A percentile compares a stretch with the other conserved stretches of the same genome.
Conservation (phyloP, 2,113 vertebrate species). For the Rana temporaria region DNA sequence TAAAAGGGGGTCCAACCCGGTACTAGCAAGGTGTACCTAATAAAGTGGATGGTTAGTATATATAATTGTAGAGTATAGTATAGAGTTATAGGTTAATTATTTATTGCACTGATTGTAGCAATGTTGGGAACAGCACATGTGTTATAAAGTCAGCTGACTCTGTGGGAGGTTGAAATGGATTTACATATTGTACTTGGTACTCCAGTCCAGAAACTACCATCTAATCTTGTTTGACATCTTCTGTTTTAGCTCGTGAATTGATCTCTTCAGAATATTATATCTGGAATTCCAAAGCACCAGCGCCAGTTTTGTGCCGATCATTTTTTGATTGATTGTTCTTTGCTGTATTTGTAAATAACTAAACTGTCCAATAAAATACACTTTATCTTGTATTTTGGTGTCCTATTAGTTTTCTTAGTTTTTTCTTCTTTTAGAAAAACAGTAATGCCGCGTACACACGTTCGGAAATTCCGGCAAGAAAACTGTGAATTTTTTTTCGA, state of each 20-base stretch:
- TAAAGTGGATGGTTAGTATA: no score
- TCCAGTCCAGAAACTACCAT: not conserved
- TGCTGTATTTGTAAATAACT: not conserved
- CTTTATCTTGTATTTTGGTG: not conserved
- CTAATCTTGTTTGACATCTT: conserved; percentile 43
- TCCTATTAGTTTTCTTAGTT: not conserved
- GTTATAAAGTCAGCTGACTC: no score
- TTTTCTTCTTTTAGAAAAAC: not conserved
- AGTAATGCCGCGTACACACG: no score
- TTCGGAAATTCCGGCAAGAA: no score
- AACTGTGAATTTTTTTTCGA: no score
- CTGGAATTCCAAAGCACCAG: conserved; percentile 92
- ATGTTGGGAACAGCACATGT: no score
- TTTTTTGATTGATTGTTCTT: conserved; percentile 62
- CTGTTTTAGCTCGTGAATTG: conserved; percentile 82
- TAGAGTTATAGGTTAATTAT: no score
- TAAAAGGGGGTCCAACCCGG: no score
- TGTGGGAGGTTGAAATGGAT: not conserved
- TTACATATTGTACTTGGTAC: not conserved
- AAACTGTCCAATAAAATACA: not conserved
- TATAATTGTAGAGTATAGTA: no score
- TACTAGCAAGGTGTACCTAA: no score
- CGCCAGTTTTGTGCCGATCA: conserved; percentile 77
- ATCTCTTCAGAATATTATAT: conserved; percentile 90
- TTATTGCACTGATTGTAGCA: no score